Evolutionary conservation across 2,888 invertebrate genomes (phyloP).

Genomic region (Odontocolon sp.): DNA sequence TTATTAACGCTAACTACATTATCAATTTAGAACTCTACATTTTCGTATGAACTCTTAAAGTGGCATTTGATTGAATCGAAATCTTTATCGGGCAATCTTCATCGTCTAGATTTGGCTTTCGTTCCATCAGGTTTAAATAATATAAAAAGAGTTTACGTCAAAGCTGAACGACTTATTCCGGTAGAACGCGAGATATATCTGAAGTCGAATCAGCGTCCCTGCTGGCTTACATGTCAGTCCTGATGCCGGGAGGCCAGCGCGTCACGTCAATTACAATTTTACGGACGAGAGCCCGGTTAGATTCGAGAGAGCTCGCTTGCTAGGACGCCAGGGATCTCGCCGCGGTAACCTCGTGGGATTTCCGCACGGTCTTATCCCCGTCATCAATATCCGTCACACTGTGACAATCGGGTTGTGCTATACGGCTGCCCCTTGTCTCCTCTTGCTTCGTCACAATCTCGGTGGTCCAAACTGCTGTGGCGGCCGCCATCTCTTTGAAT

Average conservation of each 20-base stretch:
- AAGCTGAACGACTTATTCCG: slow-evolving; percentile 1
- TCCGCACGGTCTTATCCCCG: slow-evolving; percentile 46
- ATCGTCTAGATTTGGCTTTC: not conserved
- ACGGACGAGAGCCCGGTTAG: slow-evolving; percentile 29
- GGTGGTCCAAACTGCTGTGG: not conserved
- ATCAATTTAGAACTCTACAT: too few relatives aligned
- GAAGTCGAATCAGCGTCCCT: not conserved
- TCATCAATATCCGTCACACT: slow-evolving; percentile 62
- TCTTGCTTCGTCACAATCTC: slow-evolving; percentile 27
- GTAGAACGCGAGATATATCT: not conserved
- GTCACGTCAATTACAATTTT: slow-evolving; percentile 57
- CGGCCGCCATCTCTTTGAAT: slow-evolving; percentile 13
- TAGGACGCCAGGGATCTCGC: slow-evolving; percentile 6
- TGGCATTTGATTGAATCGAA: not conserved
- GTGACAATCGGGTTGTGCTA: slow-evolving; percentile 51
- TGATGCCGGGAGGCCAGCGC: not conserved
- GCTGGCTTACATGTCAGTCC: not conserved
- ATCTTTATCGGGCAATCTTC: not conserved
- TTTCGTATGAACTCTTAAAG: too few relatives aligned
- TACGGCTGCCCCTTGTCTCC: slow-evolving; percentile 30
- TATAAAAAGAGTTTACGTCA: not conserved
- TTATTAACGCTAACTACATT: too few relatives aligned
- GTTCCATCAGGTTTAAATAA: not conserved
- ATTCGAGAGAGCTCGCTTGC: slow-evolving; percentile 13
- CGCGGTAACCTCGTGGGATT: slow-evolving; percentile 57